Percentiles rank a stretch among this genome's conserved stretches.
These are phyloP conservation scores for Rattus norvegicus DNA, from an alignment of 2,113 vertebrate genomes.

Conservation along the genomic window DNA sequence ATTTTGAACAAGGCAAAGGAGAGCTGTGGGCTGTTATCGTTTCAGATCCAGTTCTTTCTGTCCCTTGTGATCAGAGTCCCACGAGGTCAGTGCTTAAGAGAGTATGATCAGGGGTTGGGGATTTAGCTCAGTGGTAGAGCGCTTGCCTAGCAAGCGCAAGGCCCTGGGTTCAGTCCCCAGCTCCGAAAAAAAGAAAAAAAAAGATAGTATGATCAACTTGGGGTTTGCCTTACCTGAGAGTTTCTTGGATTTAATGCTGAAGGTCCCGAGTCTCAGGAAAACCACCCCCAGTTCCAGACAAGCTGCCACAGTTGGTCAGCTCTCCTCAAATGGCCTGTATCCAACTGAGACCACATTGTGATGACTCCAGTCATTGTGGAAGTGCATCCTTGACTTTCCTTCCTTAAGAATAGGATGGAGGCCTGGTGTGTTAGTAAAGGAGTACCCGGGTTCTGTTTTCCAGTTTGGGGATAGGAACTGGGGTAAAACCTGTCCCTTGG, in stretches of 20 bases:
- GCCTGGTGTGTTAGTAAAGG: background rate
- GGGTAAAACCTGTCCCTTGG: constrained; percentile 57
- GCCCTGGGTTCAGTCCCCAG: too few relatives aligned
- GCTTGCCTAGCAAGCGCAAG: too few relatives aligned
- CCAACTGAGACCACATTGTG: background rate
- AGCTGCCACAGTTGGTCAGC: background rate
- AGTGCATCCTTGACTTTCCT: background rate
- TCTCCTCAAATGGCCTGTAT: background rate
- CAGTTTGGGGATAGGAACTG: constrained; percentile 12
- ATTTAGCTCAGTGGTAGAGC: too few relatives aligned
- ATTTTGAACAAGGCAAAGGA: background rate
- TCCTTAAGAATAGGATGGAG: background rate
- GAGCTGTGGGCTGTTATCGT: background rate
- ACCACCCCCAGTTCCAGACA: background rate
- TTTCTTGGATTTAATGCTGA: background rate
- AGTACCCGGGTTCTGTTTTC: constrained; percentile 42
- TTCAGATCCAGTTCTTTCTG: background rate
- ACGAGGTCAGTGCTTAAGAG: too few relatives aligned
- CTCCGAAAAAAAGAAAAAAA: too few relatives aligned
- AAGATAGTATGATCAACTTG: background rate
- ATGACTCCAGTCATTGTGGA: background rate
- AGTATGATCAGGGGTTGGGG: too few relatives aligned
- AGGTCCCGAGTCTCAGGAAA: background rate
- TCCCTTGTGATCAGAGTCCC: background rate
- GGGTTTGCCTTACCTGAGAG: background rate